Base-by-base conservation (phyloP, 2,888 invertebrate species). In the Melitaea athalia region DNA sequence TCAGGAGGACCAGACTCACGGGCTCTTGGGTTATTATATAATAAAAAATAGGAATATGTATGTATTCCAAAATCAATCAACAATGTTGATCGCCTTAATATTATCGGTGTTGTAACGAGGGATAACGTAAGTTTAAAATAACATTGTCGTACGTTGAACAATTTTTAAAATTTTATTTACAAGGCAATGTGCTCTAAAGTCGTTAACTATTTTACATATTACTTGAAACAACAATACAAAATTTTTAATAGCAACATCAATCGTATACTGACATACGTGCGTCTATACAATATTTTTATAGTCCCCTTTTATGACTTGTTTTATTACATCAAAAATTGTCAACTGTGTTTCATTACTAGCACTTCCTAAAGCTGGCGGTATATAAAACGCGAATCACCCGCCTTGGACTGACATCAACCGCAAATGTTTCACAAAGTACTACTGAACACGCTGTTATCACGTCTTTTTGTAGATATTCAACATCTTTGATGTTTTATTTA, bases 401-500 rank as follows among this genome's bases (percentile, higher is more conserved):
- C 71, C 76, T 73, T 70, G 69, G 69, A 71, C 73, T 76, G 75
- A 75, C 72, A 74, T 72, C 73, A 68, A 73, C 74, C 64, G 71
- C 77, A 75, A 79, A 79, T 74, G 76, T 77, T 71, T 72, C 70
- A 74, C 63, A 64, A 74, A 73, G 74, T 69, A 68, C 53, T n/a
- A 55, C 70, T 71, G 69, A 66, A 72, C 72, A 45, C 55, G 61
- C 42, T 57, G 55, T 74, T 75, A 76, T 69, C 68, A 72, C 71
- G 69, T 67, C 64, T 71, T 72, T 63, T 68, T 64, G 68, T 69
- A 64, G 62, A 63, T 59, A 63, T 63, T 52, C 43, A 64, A 50
- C 59, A 57, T 72, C 65, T 67, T 74, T 74, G 57, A 75, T 71
- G 68, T 72, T 57, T 47, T 31, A 31, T 65, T 66, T 71, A 63